Percentiles rank a stretch among this genome's conserved stretches.
Conservation (phyloP, 2,797 vertebrate species). For the Chromis chromis region DNA sequence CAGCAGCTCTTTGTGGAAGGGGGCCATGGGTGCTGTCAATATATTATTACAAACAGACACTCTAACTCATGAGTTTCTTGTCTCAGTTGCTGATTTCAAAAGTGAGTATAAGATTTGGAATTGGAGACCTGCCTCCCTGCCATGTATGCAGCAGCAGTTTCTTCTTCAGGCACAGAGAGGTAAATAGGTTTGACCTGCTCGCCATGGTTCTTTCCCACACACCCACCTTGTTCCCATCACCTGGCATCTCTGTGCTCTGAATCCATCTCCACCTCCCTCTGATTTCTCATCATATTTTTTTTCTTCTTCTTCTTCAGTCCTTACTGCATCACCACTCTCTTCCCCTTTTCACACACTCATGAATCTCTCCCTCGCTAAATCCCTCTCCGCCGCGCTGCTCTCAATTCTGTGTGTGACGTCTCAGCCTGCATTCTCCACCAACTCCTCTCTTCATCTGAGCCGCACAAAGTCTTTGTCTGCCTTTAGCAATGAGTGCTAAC, state of each 20-base stretch:
- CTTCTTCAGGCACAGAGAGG: conserved; percentile 16
- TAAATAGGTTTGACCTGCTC: conserved; percentile 61
- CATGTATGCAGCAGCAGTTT: conserved; percentile 21
- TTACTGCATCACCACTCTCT: conserved; percentile 7
- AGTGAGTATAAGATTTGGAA: conserved; percentile 22
- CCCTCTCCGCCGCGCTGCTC: conserved; percentile 27
- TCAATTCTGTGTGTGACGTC: conserved; percentile 34
- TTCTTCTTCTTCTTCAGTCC: not conserved
- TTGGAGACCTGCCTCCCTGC: conserved; percentile 16
- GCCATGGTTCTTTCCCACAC: conserved; percentile 31
- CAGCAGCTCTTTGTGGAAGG: not conserved
- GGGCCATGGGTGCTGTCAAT: not conserved
- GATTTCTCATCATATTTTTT: conserved; percentile 45
- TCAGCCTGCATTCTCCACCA: conserved; percentile 33
- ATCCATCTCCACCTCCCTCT: conserved; percentile 36
- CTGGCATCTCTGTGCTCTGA: conserved; percentile 20
- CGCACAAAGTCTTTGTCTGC: conserved; percentile 33
- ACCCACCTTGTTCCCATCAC: conserved; percentile 22
- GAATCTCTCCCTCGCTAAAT: conserved; percentile 46
- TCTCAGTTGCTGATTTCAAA: conserved; percentile 36
- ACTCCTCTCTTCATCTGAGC: conserved; percentile 33
- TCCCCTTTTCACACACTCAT: conserved; percentile 40
- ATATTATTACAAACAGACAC: conserved; percentile 3
- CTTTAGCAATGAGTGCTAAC: conserved; percentile 45
- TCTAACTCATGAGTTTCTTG: conserved; percentile 10